These are phyloP conservation scores for Pemphredon lugubris DNA, from an alignment of 2,888 invertebrate species.

Conservation along the genomic window DNA sequence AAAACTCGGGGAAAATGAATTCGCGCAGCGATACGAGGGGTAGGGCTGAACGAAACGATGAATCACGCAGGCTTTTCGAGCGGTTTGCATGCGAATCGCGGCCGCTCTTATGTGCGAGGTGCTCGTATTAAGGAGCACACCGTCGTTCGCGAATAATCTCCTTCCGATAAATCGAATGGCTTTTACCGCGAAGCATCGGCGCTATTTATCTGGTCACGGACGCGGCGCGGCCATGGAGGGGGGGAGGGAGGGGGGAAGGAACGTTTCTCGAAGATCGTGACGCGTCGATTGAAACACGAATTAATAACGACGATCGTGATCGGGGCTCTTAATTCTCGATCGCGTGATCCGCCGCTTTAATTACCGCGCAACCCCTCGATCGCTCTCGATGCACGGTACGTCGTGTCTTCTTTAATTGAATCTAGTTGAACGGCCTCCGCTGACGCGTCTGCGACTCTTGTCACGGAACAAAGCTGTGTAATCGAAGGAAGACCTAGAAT, in stretches of 20 bases:
- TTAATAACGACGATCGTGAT: slow-evolving; percentile 41
- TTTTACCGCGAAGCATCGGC: slow-evolving; percentile 34
- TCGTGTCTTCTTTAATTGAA: slow-evolving; percentile 50
- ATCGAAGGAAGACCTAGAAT: too few species aligned
- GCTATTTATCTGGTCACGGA: slow-evolving; percentile 40
- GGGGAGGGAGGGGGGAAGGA: slow-evolving; percentile 4
- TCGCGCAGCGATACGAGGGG: too few species aligned
- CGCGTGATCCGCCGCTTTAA: slow-evolving; percentile 51
- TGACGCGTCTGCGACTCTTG: slow-evolving; percentile 4
- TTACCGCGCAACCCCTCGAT: slow-evolving; percentile 29
- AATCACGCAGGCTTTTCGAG: too few species aligned
- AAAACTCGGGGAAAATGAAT: too few species aligned
- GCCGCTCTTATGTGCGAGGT: not conserved
- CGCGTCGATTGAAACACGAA: slow-evolving; percentile 28
- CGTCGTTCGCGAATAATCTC: slow-evolving; percentile 35
- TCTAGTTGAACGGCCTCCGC: slow-evolving; percentile 26
- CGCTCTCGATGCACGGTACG: slow-evolving; percentile 29
- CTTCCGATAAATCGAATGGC: slow-evolving; percentile 48
- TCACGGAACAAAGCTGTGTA: slow-evolving; percentile 3
- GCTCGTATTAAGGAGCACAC: not conserved
- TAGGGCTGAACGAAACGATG: too few species aligned
- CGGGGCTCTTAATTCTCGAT: slow-evolving; percentile 40
- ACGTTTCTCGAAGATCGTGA: slow-evolving; percentile 3
- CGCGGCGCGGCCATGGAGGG: too few species aligned
- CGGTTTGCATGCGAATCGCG: not conserved